Percentiles rank a stretch among this genome's conserved stretches.
phyloP scores from a whole-genome alignment of 2,797 vertebrate species.

The Gila robusta region DNA sequence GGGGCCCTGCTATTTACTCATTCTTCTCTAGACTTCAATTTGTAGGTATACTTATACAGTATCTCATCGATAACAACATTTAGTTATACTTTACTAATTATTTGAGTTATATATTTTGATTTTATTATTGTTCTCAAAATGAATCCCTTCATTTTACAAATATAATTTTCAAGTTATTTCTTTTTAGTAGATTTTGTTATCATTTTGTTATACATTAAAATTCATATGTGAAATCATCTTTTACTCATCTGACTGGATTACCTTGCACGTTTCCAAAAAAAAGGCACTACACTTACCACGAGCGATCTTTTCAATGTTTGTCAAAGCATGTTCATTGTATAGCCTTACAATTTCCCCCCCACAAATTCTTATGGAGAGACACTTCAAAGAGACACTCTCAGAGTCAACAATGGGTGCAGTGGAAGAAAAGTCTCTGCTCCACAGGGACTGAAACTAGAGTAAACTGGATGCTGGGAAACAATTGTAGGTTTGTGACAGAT shows the following conservation, averaged over 20 bases:
- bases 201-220: background rate
- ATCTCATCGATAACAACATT: background rate
- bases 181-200: background rate
- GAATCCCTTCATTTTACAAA: background rate
- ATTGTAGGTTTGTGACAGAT: constrained; percentile 58
- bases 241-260: background rate
- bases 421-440: background rate
- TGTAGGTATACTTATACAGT: background rate
- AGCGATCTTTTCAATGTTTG: background rate
- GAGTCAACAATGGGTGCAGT: background rate
- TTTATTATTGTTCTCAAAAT: background rate
- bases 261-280: background rate
- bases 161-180: no score
- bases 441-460: constrained; percentile 36
- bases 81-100: background rate
- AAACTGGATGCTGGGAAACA: constrained; percentile 51
- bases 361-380: background rate
- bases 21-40: no score
- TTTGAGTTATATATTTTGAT: background rate
- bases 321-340: background rate
- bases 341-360: background rate
- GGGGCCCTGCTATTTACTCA: no score
- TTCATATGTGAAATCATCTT: background rate
- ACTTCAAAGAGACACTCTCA: background rate
- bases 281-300: background rate